These are phyloP conservation scores for Erinaceus europaeus DNA, from an alignment of 2,113 vertebrate genomes.

Conservation along the genomic window DNA sequence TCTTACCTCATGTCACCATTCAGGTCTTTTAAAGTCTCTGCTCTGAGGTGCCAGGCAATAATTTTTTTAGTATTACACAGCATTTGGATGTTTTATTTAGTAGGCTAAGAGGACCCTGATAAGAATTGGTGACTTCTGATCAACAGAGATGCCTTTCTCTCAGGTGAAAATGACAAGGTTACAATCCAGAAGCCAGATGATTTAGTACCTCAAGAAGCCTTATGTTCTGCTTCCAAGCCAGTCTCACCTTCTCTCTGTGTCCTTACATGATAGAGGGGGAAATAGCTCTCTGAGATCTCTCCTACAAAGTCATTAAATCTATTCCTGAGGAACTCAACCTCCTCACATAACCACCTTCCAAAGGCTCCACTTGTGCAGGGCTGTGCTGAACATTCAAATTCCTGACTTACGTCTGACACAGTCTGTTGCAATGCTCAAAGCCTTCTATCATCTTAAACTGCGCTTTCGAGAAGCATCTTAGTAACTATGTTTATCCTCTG, in stretches of 20 bases:
- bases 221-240: background rate
- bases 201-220: background rate
- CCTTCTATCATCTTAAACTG: background rate
- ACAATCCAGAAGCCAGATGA: background rate
- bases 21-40: too few relatives aligned
- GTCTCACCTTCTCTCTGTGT: background rate
- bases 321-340: background rate
- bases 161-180: background rate
- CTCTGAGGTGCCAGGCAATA: background rate
- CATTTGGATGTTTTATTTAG: too few relatives aligned
- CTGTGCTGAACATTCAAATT: background rate
- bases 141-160: background rate
- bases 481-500: background rate
- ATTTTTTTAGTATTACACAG: background rate
- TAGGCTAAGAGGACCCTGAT: background rate
- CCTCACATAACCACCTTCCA: background rate
- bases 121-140: background rate
- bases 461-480: background rate
- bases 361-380: background rate
- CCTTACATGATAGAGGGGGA: background rate
- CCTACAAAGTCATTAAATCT: background rate
- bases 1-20: background rate
- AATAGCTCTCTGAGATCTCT: background rate
- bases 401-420: background rate
- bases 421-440: background rate